Evolutionary conservation across 2,113 vertebrate genomes (phyloP), one percentile per base, ranked within the genome.

Genomic region (Trematomus loennbergii): DNA sequence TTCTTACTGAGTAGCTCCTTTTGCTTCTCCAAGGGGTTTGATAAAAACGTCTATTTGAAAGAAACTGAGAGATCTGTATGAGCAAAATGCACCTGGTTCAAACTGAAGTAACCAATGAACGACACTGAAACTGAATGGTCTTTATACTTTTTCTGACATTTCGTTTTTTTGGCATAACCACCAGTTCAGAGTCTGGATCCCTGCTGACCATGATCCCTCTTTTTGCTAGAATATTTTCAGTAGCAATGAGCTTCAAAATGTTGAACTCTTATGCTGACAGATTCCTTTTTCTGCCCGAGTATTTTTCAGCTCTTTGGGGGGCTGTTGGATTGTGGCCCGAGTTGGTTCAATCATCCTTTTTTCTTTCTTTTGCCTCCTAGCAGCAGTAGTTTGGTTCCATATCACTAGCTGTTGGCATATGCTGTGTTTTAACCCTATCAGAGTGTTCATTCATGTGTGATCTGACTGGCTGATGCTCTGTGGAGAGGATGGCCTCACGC

Each of bases 401-500:
- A 89, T 89, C 84, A 68, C 80, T 71, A 68, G 71, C 78, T 78
- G 81, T 71, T 89, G 86, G 79, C 83, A 87, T 81, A 79, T 83
- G 88, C 79, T 82, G 62, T 49, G 68, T 78, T 90, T 87, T 83
- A 87, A 88, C 88, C 85, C 80, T 87, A 90, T 92, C 89, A 84
- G 57, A 81, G 63, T 48, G 83, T 63, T 87, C 86, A 69, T 59
- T 92, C 81, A 93, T 88, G 91, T 92, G 91, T 84, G 87, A 87
- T 84, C 72, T 79, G 90, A 92, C 86, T 89, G 84, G 85, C 82
- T 48, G 20, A 16, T 68, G 88, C 83, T 88, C 85, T 85, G 88
- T 79, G 86, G 80, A 85, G 87, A 72, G 88, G 90, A 91, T 86
- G 81, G 85, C 87, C 79, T 80, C 72, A 91, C 20, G 92, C 90